Evolutionary conservation across 2,113 vertebrate genomes (phyloP).

Genomic region (Caloenas nicobarica): DNA sequence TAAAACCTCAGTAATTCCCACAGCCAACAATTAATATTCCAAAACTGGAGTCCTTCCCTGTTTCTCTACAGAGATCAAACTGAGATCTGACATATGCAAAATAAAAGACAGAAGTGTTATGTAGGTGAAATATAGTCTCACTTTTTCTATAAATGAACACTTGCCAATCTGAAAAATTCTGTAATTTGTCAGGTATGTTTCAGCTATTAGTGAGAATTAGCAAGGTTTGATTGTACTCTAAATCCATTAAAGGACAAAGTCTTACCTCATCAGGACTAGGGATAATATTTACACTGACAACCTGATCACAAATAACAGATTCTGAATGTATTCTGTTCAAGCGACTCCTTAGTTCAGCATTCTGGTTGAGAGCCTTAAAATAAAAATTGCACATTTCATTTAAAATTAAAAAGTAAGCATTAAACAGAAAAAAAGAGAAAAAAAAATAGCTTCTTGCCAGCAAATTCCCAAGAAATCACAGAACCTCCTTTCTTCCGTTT

Average conservation of each 20-base stretch:
- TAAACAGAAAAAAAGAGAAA: background rate
- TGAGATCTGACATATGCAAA: background rate
- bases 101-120: background rate
- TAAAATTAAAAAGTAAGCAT: constrained; percentile 53
- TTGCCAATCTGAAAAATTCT: constrained; percentile 1
- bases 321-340: constrained; percentile 98
- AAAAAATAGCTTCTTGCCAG: background rate
- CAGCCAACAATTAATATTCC: background rate
- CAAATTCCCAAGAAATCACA: background rate
- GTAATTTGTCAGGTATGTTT: background rate
- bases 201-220: constrained; percentile 49
- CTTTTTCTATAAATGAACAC: background rate
- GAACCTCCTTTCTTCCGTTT: background rate
- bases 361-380: constrained; percentile 95
- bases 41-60: background rate
- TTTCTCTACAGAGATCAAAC: background rate
- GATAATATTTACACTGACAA: constrained; percentile 99
- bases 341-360: constrained; percentile 94
- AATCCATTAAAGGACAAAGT: constrained; percentile 62
- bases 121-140: background rate
- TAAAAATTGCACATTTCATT: constrained; percentile 75
- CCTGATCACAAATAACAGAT: constrained; percentile 94
- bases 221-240: constrained; percentile 33
- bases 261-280: constrained; percentile 96
- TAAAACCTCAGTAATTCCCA: constrained; percentile 51